phyloP scores from a whole-genome alignment of 2,797 vertebrate species.

The Halcyon badia region DNA sequence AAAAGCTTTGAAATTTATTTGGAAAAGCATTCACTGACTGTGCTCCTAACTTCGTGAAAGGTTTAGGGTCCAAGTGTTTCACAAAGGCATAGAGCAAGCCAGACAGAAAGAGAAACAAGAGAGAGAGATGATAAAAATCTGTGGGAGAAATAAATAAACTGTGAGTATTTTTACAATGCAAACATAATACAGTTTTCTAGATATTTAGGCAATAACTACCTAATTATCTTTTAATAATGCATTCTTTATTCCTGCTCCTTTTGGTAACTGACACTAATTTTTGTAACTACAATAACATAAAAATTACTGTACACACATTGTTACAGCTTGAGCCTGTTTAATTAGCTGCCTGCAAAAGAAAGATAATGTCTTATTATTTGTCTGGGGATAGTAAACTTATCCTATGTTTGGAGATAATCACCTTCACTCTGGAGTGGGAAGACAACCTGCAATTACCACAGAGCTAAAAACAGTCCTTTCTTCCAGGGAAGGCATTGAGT shows the following conservation, averaged over 20 bases:
- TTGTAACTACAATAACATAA: background rate
- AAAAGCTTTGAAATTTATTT: background rate
- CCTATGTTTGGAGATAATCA: constrained; percentile 61
- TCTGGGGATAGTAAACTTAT: constrained; percentile 14
- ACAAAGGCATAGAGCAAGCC: background rate
- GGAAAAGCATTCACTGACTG: background rate
- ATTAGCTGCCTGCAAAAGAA: constrained; percentile 48
- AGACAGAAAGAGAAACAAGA: background rate
- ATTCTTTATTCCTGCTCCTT: constrained; percentile 32
- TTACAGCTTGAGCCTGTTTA: constrained; percentile 32
- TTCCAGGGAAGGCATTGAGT: background rate
- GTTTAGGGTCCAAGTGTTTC: background rate
- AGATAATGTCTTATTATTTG: constrained; percentile 61
- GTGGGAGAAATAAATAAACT: background rate
- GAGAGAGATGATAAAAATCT: background rate
- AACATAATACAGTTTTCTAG: background rate
- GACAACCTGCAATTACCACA: constrained; percentile 8
- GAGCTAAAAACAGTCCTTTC: background rate
- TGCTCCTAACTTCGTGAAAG: background rate
- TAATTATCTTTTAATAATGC: constrained; percentile 37
- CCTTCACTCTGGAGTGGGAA: constrained; percentile 15
- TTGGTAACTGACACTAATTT: constrained; percentile 54
- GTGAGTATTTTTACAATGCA: constrained; percentile 11
- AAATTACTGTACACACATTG: constrained; percentile 42
- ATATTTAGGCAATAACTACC: constrained; percentile 54